These are phyloP conservation scores for Germaria angustata DNA, from an alignment of 2,888 invertebrate genomes.

Conservation along the genomic window DNA sequence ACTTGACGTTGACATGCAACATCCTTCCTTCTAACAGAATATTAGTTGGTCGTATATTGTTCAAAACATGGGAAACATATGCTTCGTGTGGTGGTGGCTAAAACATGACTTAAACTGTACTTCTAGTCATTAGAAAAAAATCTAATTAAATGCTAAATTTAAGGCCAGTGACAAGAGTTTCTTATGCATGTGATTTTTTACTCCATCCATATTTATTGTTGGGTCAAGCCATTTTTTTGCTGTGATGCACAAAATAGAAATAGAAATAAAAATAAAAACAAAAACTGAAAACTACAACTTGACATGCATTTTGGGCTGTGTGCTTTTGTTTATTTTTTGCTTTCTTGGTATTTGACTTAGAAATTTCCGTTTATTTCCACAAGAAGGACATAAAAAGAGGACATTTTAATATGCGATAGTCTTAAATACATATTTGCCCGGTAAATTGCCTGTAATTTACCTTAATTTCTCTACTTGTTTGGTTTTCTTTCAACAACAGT, in stretches of 20 bases:
- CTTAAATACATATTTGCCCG: conserved; percentile 41
- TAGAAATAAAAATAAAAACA: no score
- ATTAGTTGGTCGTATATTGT: conserved; percentile 1
- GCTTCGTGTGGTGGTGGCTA: not conserved
- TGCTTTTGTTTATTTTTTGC: not conserved
- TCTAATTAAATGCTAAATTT: conserved; percentile 63
- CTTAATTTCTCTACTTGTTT: conserved; percentile 26
- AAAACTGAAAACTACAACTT: conserved; percentile 38
- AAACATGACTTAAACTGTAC: conserved; percentile 1
- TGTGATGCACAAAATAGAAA: not conserved
- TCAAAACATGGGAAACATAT: conserved; percentile 18
- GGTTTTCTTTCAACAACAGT: conserved; percentile 15
- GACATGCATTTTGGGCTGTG: conserved; percentile 53
- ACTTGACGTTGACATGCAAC: conserved; percentile 69
- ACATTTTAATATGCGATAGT: conserved; percentile 24
- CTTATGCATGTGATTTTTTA: conserved; percentile 28
- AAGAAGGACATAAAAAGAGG: conserved; percentile 12
- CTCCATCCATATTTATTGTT: conserved; percentile 28
- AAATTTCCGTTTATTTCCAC: conserved; percentile 59
- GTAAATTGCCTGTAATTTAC: conserved; percentile 58
- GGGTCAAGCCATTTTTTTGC: conserved; percentile 5
- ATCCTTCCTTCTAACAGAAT: conserved; percentile 60
- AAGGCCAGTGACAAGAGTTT: conserved; percentile 60
- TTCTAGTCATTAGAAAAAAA: not conserved
- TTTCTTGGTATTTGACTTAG: conserved; percentile 23